Conservation (phyloP, 2,113 vertebrate species). For the Sialia sialis region DNA sequence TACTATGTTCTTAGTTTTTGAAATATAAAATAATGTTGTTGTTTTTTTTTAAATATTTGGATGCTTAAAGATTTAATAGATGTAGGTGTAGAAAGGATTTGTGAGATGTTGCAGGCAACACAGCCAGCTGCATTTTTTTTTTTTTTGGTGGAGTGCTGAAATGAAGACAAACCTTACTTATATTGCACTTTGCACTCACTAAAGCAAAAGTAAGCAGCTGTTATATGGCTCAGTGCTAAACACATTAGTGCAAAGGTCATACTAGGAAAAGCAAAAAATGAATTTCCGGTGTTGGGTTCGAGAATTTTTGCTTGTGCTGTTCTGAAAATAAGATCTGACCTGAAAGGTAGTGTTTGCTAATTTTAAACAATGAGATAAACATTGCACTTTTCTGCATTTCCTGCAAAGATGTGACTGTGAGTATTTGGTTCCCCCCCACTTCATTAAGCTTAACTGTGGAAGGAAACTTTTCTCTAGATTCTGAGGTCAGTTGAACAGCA, state of each 20-base stretch:
- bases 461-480: not conserved
- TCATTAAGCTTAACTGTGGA: not conserved
- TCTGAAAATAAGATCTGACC: not conserved
- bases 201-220: not conserved
- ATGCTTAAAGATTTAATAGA: not conserved
- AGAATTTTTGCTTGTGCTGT: not conserved
- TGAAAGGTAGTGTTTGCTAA: not conserved
- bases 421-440: not conserved
- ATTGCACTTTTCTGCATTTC: not conserved
- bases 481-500: not conserved
- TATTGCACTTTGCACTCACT: not conserved
- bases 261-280: constrained; percentile 33
- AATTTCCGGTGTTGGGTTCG: not conserved
- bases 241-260: constrained; percentile 28
- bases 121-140: not conserved
- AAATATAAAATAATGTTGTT: not conserved
- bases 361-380: not conserved
- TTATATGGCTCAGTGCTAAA: constrained; percentile 37
- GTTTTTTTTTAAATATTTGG: not conserved
- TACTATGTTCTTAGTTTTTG: not conserved
- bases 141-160: not conserved
- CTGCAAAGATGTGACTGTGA: not conserved
- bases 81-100: not conserved
- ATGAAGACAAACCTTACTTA: not conserved
- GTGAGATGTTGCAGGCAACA: not conserved